These are phyloP conservation scores for Temnothorax curvispinosus DNA, from an alignment of 1,140 invertebrate species.

Conservation along the genomic window DNA sequence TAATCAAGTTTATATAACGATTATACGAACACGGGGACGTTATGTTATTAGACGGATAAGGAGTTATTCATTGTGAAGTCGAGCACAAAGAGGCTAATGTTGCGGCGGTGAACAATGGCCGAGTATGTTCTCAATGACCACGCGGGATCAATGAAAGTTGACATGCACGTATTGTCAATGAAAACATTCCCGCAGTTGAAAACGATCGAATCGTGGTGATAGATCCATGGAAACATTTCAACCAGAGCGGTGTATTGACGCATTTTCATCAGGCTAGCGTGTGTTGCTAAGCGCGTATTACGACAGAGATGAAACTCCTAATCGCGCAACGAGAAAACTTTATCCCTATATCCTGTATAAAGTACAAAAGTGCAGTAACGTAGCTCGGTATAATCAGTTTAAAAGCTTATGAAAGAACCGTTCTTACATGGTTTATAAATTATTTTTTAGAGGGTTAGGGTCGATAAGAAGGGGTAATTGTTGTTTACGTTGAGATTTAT, in stretches of 20 bases:
- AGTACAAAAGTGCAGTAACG: background rate
- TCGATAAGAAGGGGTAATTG: background rate
- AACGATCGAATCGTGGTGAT: background rate
- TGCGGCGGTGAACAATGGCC: constrained; percentile 36
- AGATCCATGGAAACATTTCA: constrained; percentile 21
- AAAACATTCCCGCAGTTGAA: background rate
- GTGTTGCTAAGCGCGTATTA: constrained; percentile 16
- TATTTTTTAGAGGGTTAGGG: background rate
- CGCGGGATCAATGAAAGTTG: constrained; percentile 42
- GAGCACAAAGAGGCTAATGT: constrained; percentile 41
- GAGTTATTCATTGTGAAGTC: constrained; percentile 32
- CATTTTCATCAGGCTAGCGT: constrained; percentile 7
- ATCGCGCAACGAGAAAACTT: background rate
- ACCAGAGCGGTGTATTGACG: constrained; percentile 29
- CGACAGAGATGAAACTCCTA: constrained; percentile 1
- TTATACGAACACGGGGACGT: background rate
- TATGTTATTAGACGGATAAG: background rate
- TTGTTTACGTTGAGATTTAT: background rate
- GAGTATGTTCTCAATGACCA: constrained; percentile 32
- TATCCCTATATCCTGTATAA: background rate
- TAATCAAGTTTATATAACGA: constrained; percentile 3
- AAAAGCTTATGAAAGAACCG: background rate
- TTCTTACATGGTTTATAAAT: background rate
- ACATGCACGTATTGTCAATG: constrained; percentile 27
- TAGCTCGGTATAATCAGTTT: background rate